Percentiles rank a stretch among this genome's conserved stretches.
These are phyloP conservation scores for Noturus placidus DNA, from an alignment of 2,113 vertebrate species.

Conservation along the genomic window DNA sequence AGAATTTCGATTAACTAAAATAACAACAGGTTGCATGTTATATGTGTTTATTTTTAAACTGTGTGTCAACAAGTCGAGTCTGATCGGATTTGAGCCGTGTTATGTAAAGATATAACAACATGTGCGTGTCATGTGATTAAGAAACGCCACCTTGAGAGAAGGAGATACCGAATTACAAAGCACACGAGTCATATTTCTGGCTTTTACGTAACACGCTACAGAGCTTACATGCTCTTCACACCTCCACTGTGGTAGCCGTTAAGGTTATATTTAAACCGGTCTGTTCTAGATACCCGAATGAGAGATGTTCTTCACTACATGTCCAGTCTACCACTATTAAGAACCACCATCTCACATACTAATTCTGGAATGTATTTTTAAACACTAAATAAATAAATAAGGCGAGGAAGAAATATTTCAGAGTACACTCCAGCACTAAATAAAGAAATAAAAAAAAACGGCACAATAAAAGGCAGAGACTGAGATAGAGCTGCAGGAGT, in stretches of 20 bases:
- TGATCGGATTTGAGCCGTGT: not conserved
- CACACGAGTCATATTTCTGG: not conserved
- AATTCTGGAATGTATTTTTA: not conserved
- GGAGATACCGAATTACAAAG: not conserved
- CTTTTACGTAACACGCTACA: not conserved
- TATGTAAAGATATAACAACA: not conserved
- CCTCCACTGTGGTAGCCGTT: not conserved
- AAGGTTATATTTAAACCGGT: not conserved
- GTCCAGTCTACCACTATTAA: not conserved
- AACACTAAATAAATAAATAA: not conserved
- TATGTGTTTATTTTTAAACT: not conserved
- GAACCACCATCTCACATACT: not conserved
- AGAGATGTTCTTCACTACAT: not conserved
- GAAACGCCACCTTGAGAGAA: not conserved
- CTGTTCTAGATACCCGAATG: not conserved
- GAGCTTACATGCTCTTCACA: not conserved
- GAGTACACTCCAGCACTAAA: not conserved
- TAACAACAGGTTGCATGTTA: not conserved
- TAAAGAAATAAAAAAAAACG: not conserved
- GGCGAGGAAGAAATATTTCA: not conserved
- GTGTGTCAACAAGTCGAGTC: not conserved
- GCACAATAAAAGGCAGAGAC: slow-evolving; percentile 19
- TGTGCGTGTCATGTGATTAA: not conserved
- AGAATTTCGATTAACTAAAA: not conserved
- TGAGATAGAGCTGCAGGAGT: not conserved